phyloP scores from a whole-genome alignment of 2,113 vertebrate species.

The Coreoperca whiteheadi region DNA sequence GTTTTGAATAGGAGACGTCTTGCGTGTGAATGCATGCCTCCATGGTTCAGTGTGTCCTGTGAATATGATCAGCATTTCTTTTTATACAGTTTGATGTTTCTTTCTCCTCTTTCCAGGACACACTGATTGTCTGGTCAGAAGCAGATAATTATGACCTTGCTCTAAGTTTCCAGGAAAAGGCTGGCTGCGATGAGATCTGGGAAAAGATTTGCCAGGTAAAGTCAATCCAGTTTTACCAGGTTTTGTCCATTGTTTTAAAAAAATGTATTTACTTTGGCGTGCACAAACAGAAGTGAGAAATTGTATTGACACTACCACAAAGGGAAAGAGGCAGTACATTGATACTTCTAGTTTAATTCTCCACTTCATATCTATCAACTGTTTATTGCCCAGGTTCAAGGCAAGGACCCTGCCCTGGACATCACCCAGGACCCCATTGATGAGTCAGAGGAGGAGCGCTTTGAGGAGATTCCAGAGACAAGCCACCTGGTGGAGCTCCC shows the following conservation, averaged over 20 bases:
- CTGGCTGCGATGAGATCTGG: constrained; percentile 99
- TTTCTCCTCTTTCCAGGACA: constrained; percentile 87
- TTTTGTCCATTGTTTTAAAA: not conserved
- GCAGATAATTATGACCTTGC: constrained; percentile 99
- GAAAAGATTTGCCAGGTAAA: constrained; percentile 99
- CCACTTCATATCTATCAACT: not conserved
- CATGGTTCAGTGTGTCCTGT: not conserved
- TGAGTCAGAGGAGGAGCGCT: constrained; percentile 97
- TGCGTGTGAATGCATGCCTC: not conserved
- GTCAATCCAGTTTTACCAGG: not conserved
- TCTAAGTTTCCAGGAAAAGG: constrained; percentile 99
- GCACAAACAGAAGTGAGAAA: not conserved
- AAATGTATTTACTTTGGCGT: not conserved
- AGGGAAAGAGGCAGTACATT: not conserved
- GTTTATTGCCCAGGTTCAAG: constrained; percentile 89
- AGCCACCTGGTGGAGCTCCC: constrained; percentile 96
- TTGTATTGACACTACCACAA: not conserved
- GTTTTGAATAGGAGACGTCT: not conserved
- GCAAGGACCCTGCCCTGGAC: constrained; percentile 97
- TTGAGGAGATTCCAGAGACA: constrained; percentile 97
- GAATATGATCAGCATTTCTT: not conserved
- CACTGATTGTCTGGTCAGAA: constrained; percentile 99
- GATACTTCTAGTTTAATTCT: not conserved
- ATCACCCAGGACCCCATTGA: constrained; percentile 98
- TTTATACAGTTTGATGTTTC: constrained; percentile 33